Base-by-base conservation (phyloP, 1,140 invertebrate genomes). In the Harpegnathos saltator region DNA sequence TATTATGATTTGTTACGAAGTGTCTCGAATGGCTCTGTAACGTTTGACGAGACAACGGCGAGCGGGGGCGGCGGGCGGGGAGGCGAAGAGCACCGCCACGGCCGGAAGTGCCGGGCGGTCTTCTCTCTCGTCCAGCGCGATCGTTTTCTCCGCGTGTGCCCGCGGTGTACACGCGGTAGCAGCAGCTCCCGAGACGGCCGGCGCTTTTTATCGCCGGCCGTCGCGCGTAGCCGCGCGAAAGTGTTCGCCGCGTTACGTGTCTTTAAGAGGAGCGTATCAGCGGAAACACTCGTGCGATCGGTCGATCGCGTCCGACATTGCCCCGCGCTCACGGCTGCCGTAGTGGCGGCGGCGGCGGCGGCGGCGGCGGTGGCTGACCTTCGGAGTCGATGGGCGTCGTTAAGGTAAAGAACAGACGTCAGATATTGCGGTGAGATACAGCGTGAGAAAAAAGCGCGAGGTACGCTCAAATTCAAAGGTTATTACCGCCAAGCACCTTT, bases 1-100 rank as follows among this genome's bases (percentile, higher is more conserved):
- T 74, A 82, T 82, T 72, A 82, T 74, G 63, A 69, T 68, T 69
- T 69, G 75, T 74, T 74, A 78, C 75, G n/a, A 71, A 59, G 29
- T 33, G 33, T 71, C 58, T 69, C 33, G 52, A 80, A 80, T 69
- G 65, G n/a, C 75, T 80, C 75, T 80, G 59, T 80, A 56, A 9
- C 7, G 54, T 56, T 56, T 19, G 54, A 19, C 54, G 54, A 11
- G 38, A 9, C 38, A 9, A 9, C 38, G 38, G 7, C 3, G 9
- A 9, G 38, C 4, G 11, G 11, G 38, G 22, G 26, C 59, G 11
- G n/a, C n/a, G n/a, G n/a, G n/a, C n/a, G n/a, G n/a, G n/a, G n/a
- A n/a, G n/a, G n/a, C n/a, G n/a, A n/a, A n/a, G n/a, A n/a, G n/a
- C n/a, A n/a, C n/a, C 1, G 12, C 44, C 38, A 72, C 14, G 19